A percentile compares a stretch with the other conserved stretches of the same genome.
Evolutionary conservation across 1,140 invertebrate species (phyloP).

Genomic region (Carposina sasakii): DNA sequence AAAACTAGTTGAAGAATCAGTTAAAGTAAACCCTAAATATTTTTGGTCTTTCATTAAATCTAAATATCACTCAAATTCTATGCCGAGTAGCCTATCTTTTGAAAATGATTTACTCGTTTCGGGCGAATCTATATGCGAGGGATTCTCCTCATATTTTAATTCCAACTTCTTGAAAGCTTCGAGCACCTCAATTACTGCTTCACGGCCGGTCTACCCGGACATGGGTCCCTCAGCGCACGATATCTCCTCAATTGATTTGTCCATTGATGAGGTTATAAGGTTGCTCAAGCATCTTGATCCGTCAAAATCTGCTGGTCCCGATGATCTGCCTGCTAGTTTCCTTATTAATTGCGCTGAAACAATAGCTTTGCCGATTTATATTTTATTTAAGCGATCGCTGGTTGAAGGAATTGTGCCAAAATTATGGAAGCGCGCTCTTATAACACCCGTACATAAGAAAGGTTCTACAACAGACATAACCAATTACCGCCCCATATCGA

Average conservation of each 20-base stretch:
- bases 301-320: conserved; percentile 9
- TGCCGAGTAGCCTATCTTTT: conserved; percentile 10
- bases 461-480: background rate
- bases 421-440: conserved; percentile 13
- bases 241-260: background rate
- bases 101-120: background rate
- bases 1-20: conserved; percentile 9
- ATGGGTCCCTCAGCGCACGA: background rate
- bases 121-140: conserved; percentile 15
- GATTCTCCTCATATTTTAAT: conserved; percentile 20
- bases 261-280: background rate
- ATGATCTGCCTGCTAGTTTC: conserved; percentile 9
- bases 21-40: conserved; percentile 14
- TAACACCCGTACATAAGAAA: conserved; percentile 23
- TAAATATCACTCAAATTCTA: conserved; percentile 8
- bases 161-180: conserved; percentile 14
- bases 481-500: conserved; percentile 13
- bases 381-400: conserved; percentile 8
- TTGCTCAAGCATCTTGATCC: background rate
- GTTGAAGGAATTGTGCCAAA: background rate
- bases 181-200: background rate
- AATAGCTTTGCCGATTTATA: background rate
- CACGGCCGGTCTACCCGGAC: background rate
- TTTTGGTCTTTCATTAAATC: conserved; percentile 25
- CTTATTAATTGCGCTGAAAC: conserved; percentile 12